A percentile compares a stretch with the other conserved stretches of the same genome.
Evolutionary conservation across 2,888 invertebrate genomes (phyloP).

Genomic region (Biston stratarius): DNA sequence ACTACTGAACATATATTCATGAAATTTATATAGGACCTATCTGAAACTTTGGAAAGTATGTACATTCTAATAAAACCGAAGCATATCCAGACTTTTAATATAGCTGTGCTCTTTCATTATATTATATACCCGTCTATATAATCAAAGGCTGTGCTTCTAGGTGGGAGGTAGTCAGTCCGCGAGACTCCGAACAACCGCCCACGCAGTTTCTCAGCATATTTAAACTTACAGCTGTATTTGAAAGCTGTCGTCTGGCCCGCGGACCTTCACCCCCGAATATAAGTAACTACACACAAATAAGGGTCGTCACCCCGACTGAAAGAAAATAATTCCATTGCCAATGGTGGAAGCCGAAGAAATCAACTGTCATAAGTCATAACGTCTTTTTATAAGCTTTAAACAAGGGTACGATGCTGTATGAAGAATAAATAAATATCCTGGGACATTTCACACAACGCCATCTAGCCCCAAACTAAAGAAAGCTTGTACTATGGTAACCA

Average conservation of each 20-base stretch:
- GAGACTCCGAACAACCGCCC: not conserved
- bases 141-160: too few species aligned
- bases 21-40: too few species aligned
- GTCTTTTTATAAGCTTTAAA: too few species aligned
- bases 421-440: too few species aligned
- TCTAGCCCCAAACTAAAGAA: too few species aligned
- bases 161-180: not conserved
- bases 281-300: not conserved
- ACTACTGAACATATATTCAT: too few species aligned
- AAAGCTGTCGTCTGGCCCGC: constrained; percentile 23
- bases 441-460: too few species aligned
- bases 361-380: not conserved
- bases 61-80: not conserved
- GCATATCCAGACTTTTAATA: constrained; percentile 1
- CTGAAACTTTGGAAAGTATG: not conserved
- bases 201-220: not conserved
- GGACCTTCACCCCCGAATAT: constrained; percentile 12
- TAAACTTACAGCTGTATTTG: constrained; percentile 1
- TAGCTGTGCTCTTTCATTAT: too few species aligned
- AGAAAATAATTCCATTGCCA: constrained; percentile 18
- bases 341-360: constrained; percentile 10
- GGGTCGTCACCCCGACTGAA: constrained; percentile 15
- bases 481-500: too few species aligned
- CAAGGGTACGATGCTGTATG: too few species aligned
- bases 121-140: too few species aligned